Evolutionary conservation across 2,797 vertebrate genomes (phyloP).

Genomic region (Florisuga fusca): DNA sequence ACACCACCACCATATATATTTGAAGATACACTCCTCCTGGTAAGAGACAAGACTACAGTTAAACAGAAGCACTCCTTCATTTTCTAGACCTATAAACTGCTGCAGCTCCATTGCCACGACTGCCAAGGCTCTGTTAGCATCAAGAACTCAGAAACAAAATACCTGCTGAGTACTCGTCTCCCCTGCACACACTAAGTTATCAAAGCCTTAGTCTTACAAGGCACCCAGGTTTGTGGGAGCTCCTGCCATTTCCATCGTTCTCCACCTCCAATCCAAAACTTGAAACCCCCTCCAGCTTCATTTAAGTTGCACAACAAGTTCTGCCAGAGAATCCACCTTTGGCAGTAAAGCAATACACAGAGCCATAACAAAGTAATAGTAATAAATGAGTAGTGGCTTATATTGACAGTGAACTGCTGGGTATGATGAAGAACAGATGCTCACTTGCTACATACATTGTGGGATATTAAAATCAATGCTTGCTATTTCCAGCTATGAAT

Average conservation of each 20-base stretch:
- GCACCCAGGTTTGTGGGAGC: neutral
- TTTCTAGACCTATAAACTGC: neutral
- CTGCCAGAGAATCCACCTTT: constrained; percentile 28
- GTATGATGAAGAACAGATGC: constrained; percentile 27
- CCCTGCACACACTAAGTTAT: rapidly evolving
- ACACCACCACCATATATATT: neutral
- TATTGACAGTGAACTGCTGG: constrained; percentile 24
- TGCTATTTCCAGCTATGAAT: neutral
- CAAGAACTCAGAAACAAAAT: neutral
- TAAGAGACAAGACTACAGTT: neutral
- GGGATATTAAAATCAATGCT: constrained; percentile 20
- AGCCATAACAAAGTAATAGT: constrained; percentile 21
- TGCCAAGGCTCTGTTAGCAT: neutral
- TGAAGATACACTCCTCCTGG: neutral
- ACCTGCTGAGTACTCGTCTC: neutral
- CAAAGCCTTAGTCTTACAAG: neutral
- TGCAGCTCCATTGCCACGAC: neutral
- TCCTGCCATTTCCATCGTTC: neutral
- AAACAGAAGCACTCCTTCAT: neutral
- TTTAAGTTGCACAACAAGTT: constrained; percentile 20
- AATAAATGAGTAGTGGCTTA: constrained; percentile 25
- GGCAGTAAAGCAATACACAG: neutral
- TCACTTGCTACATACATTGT: constrained; percentile 2
- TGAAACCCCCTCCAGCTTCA: neutral
- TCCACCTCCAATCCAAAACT: neutral